Evolutionary conservation across 2,113 vertebrate species (phyloP).

Genomic region (Lipophrys pholis): DNA sequence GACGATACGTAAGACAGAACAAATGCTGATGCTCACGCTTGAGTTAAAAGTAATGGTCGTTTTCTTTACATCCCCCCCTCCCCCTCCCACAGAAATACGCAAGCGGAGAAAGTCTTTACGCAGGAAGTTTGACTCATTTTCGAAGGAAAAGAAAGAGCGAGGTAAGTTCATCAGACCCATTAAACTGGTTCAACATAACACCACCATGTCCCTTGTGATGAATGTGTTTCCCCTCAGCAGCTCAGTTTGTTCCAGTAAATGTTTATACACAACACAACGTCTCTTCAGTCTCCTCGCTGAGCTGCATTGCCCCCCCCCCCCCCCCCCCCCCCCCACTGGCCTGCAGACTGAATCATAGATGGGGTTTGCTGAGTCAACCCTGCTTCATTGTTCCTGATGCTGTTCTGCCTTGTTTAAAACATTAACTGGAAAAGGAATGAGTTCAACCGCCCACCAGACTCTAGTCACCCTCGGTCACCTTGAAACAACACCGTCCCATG

Average conservation of each 20-base stretch:
- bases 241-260: neutral
- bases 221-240: neutral
- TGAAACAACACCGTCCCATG: no score
- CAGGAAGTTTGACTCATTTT: constrained; percentile 88
- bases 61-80: neutral
- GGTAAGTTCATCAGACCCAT: constrained; percentile 56
- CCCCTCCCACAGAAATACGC: constrained; percentile 71
- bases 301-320: neutral
- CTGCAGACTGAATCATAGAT: constrained; percentile 28
- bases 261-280: constrained; percentile 17
- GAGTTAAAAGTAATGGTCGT: neutral
- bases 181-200: neutral
- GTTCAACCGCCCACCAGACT: no score
- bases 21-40: no score
- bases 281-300: neutral
- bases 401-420: neutral
- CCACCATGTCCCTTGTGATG: neutral
- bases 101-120: constrained; percentile 86
- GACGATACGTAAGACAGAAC: no score
- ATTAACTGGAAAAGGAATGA: no score
- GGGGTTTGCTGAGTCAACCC: constrained; percentile 1
- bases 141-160: constrained; percentile 89
- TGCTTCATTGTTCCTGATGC: constrained; percentile 12
- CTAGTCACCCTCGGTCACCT: no score
- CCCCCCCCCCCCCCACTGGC: neutral